Evolutionary conservation across 2,888 invertebrate genomes (phyloP).

Genomic region (Trichogramma evanescens): DNA sequence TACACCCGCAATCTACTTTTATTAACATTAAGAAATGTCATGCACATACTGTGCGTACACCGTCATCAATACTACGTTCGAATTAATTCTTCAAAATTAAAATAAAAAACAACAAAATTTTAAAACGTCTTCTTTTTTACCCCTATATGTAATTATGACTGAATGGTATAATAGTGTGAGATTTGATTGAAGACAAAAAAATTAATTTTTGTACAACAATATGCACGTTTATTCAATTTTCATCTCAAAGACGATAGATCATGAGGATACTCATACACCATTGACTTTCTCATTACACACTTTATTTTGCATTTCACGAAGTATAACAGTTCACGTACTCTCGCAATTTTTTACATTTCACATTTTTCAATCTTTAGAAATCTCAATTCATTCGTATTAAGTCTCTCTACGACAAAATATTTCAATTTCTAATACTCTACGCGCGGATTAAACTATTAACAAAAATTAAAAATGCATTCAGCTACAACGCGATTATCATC

Average conservation of each 20-base stretch:
- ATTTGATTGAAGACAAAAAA: too few species aligned
- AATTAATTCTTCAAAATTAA: slow-evolving; percentile 28
- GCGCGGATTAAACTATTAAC: neutral
- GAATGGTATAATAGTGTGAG: too few species aligned
- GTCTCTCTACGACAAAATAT: neutral
- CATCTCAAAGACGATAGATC: slow-evolving; percentile 42
- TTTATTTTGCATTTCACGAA: neutral
- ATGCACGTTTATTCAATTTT: slow-evolving; percentile 40
- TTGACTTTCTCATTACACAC: neutral
- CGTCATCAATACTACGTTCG: slow-evolving; percentile 22
- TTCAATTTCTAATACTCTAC: slow-evolving; percentile 7
- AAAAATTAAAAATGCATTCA: slow-evolving; percentile 14
- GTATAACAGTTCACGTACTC: slow-evolving; percentile 1
- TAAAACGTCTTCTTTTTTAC: slow-evolving; percentile 24
- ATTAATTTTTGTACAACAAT: slow-evolving; percentile 37
- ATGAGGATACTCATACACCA: slow-evolving; percentile 29
- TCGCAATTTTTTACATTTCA: neutral
- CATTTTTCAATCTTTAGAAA: neutral
- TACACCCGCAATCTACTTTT: slow-evolving; percentile 19
- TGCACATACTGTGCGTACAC: slow-evolving; percentile 30
- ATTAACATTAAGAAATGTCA: slow-evolving; percentile 30
- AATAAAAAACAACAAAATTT: slow-evolving; percentile 36
- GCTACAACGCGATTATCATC: slow-evolving; percentile 10
- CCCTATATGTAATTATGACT: neutral
- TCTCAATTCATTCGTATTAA: slow-evolving; percentile 1